phyloP scores from a whole-genome alignment of 2,797 vertebrate species.

The Enteromius argenteus region DNA sequence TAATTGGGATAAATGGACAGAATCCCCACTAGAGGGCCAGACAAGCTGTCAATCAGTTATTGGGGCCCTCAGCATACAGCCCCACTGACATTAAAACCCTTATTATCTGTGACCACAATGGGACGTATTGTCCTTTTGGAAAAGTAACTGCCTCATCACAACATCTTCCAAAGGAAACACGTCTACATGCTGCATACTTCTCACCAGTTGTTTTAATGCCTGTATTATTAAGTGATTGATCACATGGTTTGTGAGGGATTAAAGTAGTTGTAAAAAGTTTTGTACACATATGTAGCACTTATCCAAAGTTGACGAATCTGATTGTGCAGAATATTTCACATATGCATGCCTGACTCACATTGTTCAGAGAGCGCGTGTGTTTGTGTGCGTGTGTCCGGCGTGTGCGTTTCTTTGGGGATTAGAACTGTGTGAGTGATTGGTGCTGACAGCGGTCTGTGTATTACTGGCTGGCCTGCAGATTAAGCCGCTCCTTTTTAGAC shows the following conservation, averaged over 20 bases:
- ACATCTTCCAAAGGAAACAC: neutral
- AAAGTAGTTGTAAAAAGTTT: neutral
- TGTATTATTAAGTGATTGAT: neutral
- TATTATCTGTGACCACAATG: slow-evolving; percentile 27
- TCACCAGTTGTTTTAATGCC: neutral
- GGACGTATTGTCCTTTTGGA: slow-evolving; percentile 9
- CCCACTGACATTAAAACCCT: slow-evolving; percentile 35
- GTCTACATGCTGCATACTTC: neutral
- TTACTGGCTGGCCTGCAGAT: slow-evolving; percentile 81
- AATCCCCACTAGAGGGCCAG: slow-evolving; percentile 42
- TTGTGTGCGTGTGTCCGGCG: slow-evolving; percentile 47
- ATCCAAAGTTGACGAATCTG: neutral
- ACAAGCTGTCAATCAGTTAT: slow-evolving; percentile 24
- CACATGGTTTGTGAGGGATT: neutral
- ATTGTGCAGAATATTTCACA: neutral
- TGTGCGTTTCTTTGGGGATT: slow-evolving; percentile 63
- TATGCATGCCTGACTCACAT: slow-evolving; percentile 13
- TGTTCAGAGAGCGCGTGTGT: slow-evolving; percentile 29
- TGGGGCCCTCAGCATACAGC: slow-evolving; percentile 25
- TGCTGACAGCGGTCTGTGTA: slow-evolving; percentile 81
- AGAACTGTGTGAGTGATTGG: slow-evolving; percentile 78
- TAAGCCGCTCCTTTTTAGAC: slow-evolving; percentile 84
- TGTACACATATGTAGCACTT: neutral
- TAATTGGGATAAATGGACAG: neutral
- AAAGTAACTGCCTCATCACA: neutral